These are phyloP conservation scores for Blastobasis lacticolella DNA, from an alignment of 2,888 invertebrate genomes.

Conservation along the genomic window DNA sequence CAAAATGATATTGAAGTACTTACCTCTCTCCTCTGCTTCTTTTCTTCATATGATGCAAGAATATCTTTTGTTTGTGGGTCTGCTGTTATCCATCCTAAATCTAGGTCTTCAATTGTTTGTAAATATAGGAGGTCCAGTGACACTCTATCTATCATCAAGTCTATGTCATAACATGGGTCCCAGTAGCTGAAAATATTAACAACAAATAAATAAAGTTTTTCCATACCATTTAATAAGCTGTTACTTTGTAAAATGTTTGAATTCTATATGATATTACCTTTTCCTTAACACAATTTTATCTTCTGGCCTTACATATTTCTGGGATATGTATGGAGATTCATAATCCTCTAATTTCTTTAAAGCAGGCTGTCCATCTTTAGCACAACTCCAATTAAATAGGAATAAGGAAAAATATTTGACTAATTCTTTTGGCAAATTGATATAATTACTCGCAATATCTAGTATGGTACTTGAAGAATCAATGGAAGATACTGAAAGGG, in stretches of 20 bases:
- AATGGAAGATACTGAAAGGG: constrained; percentile 84
- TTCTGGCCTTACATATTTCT: constrained; percentile 82
- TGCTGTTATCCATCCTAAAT: constrained; percentile 88
- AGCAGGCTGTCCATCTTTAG: constrained; percentile 80
- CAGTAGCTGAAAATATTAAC: constrained; percentile 81
- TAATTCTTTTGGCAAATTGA: constrained; percentile 86
- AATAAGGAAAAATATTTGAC: constrained; percentile 93
- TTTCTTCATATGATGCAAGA: constrained; percentile 80
- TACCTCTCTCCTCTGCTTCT: constrained; percentile 89
- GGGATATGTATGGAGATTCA: constrained; percentile 96
- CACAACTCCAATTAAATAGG: constrained; percentile 85
- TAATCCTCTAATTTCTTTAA: constrained; percentile 95
- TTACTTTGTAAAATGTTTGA: too few species aligned
- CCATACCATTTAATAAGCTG: neutral
- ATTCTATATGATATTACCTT: constrained; percentile 68
- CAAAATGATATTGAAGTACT: constrained; percentile 12
- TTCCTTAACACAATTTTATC: constrained; percentile 90
- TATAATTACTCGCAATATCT: constrained; percentile 85
- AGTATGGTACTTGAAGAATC: constrained; percentile 90
- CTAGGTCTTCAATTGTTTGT: constrained; percentile 90
- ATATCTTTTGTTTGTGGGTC: constrained; percentile 80
- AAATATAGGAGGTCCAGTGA: constrained; percentile 90
- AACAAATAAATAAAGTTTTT: neutral
- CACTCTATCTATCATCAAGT: constrained; percentile 86
- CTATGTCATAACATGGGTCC: constrained; percentile 88